Evolutionary conservation across 1,140 invertebrate species (phyloP).

Genomic region (Frieseomelitta varia): DNA sequence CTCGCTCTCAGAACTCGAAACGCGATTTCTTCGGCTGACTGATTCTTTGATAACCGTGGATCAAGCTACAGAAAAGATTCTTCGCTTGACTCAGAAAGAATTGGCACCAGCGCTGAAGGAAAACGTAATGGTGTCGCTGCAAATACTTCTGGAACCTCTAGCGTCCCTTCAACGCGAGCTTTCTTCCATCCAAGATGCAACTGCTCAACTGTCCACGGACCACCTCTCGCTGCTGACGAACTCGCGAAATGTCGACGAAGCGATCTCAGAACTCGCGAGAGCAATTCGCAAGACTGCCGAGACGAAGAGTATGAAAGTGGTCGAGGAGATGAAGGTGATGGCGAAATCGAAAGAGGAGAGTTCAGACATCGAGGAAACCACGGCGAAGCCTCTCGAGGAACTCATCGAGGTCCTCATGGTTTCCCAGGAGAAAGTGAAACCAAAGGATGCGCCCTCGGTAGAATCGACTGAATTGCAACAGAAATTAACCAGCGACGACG

Average conservation of each 20-base stretch:
- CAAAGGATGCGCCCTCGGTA: conserved; percentile 13
- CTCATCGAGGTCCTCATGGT: conserved; percentile 71
- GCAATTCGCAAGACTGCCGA: conserved; percentile 15
- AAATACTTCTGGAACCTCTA: conserved; percentile 41
- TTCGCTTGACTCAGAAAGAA: conserved; percentile 33
- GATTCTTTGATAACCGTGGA: conserved; percentile 23
- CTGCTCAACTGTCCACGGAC: not conserved
- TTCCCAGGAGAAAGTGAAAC: conserved; percentile 44
- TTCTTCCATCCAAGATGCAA: not conserved
- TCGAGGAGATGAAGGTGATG: conserved; percentile 13
- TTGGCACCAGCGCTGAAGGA: conserved; percentile 52
- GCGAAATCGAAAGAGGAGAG: conserved; percentile 53
- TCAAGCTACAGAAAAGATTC: conserved; percentile 33
- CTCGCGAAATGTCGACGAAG: not conserved
- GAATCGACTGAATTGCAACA: conserved; percentile 14
- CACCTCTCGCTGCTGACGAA: not conserved
- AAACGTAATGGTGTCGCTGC: conserved; percentile 45
- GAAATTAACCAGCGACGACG: not conserved
- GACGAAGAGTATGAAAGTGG: conserved; percentile 1
- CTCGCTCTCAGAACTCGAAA: conserved; percentile 11
- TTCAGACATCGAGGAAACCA: conserved; percentile 65
- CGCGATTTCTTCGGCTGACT: not conserved
- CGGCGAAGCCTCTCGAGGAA: conserved; percentile 66
- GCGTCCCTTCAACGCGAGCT: conserved; percentile 10
- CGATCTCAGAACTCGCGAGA: not conserved